phyloP scores from a whole-genome alignment of 2,113 vertebrate genomes.

The rabbit (Oryctolagus cuniculus) region mOryCun1.1 NC_091442.1:98273501-98274000 shows the following conservation, averaged over 20 bases:
- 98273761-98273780: conserved; percentile 26
- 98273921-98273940: conserved; percentile 50
- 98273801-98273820: neutral
- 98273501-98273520: no score
- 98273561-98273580: no score
- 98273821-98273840: conserved; percentile 40
- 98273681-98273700: no score
- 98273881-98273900: neutral
- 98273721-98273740: neutral
- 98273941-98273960: conserved; percentile 49
- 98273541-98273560: no score
- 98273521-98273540: no score
- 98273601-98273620: no score
- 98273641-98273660: no score
- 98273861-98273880: conserved; percentile 48
- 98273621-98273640: no score
- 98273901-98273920: conserved; percentile 10
- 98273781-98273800: conserved; percentile 31
- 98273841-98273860: conserved; percentile 64
- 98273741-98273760: conserved; percentile 33
- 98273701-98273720: no score
- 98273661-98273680: no score
- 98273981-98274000: conserved; percentile 3
- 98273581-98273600: no score
- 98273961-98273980: conserved; percentile 30